Evolutionary conservation across 2,888 invertebrate species (phyloP).

Genomic region (Xylota sylvarum): DNA sequence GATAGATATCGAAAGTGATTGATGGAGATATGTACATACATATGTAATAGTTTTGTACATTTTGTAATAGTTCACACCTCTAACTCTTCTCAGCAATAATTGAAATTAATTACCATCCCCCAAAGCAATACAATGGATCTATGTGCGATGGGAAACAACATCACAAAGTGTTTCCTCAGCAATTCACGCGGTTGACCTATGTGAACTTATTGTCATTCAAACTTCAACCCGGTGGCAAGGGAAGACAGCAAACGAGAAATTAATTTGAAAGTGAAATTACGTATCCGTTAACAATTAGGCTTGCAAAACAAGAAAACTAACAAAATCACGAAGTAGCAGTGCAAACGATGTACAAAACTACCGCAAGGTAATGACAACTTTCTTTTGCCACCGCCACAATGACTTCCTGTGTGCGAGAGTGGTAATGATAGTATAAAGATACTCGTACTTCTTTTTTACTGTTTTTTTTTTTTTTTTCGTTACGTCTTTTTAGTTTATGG

Average conservation of each 20-base stretch:
- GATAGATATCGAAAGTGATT: conserved; percentile 7
- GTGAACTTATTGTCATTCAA: conserved; percentile 72
- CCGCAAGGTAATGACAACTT: conserved; percentile 67
- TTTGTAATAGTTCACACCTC: not conserved
- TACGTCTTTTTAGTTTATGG: conserved; percentile 48
- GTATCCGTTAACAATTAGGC: conserved; percentile 71
- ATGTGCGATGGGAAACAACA: conserved; percentile 22
- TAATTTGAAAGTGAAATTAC: conserved; percentile 77
- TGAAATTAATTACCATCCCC: conserved; percentile 10
- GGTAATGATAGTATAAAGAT: conserved; percentile 53
- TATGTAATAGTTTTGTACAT: too few relatives aligned
- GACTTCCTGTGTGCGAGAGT: conserved; percentile 73
- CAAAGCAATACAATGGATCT: too few relatives aligned
- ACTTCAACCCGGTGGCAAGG: not conserved
- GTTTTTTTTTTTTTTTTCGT: conserved; percentile 25
- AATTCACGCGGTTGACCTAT: conserved; percentile 58
- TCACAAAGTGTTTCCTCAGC: conserved; percentile 49
- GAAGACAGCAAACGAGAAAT: conserved; percentile 36
- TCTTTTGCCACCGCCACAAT: conserved; percentile 56
- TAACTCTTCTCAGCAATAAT: not conserved
- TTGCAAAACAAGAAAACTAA: conserved; percentile 49
- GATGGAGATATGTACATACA: not conserved
- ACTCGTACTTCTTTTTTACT: conserved; percentile 27
- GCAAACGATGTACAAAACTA: conserved; percentile 38
- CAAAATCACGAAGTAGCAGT: conserved; percentile 46